Base-by-base conservation (phyloP, 2,797 vertebrate genomes). In the Valencia hispanica region DNA sequence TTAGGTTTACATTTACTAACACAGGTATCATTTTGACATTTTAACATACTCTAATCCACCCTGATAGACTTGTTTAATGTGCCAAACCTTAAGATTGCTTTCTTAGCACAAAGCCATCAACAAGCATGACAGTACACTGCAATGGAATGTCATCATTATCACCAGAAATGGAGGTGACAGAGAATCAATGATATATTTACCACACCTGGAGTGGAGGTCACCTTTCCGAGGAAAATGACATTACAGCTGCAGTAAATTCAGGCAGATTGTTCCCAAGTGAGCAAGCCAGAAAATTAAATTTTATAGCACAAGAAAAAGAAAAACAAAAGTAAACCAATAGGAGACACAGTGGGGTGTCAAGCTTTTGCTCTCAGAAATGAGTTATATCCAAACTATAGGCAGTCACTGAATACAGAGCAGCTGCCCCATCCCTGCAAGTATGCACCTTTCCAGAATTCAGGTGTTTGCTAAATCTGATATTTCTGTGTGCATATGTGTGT, bases 321-420 rank as follows among this genome's bases (percentile, higher is more conserved):
- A 90, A 92, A 88, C 81, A 84, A 91, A 90, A 90, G 83, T 85
- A 87, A 89, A 87, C 85, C 87, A 89, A 91, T 83, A 79, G 84
- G 81, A 89, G 78, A 83, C 87, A 43, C 90, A 81, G 86, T 70
- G 79, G 89, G 91, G 75, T 50, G 80, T 85, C 89, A 51, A 73
- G 86, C 82, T 81, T 84, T 83, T 77, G 82, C 84, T 83, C 79
- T 86, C 85, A 81, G 73, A 87, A 91, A 92, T 89, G 86, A 93
- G 86, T 91, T 90, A 90, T 86, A 89, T 84, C 86, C 84, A 83
- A 91, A 87, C 84, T 79, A 74, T 73, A 74, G 84, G 88, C 79
- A 79, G 78, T 79, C 69, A n/a, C 74, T 77, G 87, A 91, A 88
- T 87, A 89, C 82, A 80, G 75, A 92, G 61, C 41, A 83, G 83